Evolutionary conservation across 2,797 vertebrate species (phyloP).

Genomic region (Hoplostethus mediterraneus): DNA sequence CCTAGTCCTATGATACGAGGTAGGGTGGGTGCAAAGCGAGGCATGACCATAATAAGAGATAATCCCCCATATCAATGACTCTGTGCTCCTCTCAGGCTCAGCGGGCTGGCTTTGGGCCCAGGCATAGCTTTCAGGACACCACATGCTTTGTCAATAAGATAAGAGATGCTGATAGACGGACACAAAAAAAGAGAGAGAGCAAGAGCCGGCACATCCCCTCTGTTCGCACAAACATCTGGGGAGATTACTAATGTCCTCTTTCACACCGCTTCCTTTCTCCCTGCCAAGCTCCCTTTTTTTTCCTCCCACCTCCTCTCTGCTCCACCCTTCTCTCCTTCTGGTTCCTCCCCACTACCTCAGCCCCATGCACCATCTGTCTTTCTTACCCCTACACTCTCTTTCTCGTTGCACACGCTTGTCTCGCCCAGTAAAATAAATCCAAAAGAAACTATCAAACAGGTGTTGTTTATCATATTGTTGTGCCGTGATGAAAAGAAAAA

Average conservation of each 20-base stretch:
- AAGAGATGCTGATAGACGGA: constrained; percentile 74
- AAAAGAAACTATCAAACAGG: constrained; percentile 55
- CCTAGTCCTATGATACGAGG: constrained; percentile 42
- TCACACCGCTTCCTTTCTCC: constrained; percentile 43
- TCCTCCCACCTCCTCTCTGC: constrained; percentile 10
- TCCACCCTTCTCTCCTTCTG: constrained; percentile 21
- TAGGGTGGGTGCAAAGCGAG: constrained; percentile 56
- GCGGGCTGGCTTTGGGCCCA: constrained; percentile 53
- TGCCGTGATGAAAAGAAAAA: constrained; percentile 32
- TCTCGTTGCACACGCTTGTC: constrained; percentile 34
- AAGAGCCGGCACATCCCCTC: constrained; percentile 44
- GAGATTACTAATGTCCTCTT: constrained; percentile 70
- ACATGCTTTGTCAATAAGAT: constrained; percentile 74
- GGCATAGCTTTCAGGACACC: constrained; percentile 56
- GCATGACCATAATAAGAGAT: constrained; percentile 77
- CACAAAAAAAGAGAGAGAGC: constrained; percentile 53
- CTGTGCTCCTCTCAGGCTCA: constrained; percentile 57
- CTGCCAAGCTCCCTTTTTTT: constrained; percentile 15
- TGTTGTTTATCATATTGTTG: constrained; percentile 62
- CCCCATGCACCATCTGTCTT: constrained; percentile 66
- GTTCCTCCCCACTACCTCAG: constrained; percentile 40
- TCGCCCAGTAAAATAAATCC: constrained; percentile 55
- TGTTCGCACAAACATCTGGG: constrained; percentile 68
- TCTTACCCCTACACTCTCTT: constrained; percentile 50
- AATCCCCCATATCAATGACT: constrained; percentile 78